Evolutionary conservation across 2,797 vertebrate species (phyloP), one percentile per base, ranked within the genome.

Genomic region (Rhabdophis nuchalis): DNA sequence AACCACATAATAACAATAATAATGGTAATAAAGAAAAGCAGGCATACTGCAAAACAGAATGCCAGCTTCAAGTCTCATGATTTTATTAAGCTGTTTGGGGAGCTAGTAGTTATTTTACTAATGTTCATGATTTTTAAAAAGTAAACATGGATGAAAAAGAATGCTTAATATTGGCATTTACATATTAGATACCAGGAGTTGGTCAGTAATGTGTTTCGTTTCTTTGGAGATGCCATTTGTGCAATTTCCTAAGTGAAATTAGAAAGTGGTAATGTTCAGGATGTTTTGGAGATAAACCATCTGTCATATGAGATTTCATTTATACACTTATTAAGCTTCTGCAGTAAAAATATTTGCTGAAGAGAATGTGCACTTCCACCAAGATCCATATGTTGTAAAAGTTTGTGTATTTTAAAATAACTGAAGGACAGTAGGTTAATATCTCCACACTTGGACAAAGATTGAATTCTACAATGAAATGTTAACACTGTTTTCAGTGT

Each of bases 271-370:
- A 61, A 58, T 85, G 89, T 85, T 85, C n/a, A 85, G 56, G 91
- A 89, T 89, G 56, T 64, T 89, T 41, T 36, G 56, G 72, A 92
- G 57, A 85, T 53, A 77, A 53, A 56, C 89, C 46, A 85, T 92
- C 91, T 92, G 72, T 64, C 57, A 89, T 85, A 92, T 27, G 68
- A 61, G 46, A 92, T 92, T 57, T 85, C 87, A 85, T 92, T 89
- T 92, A 64, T 89, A 61, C 32, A 85, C 87, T 92, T 61, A 57
- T 54, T 85, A 92, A 92, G 72, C 46, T 85, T 85, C 41, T 85
- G 46, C 72, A 89, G 20, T 92, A 56, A 92, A 92, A 92, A 89
- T 85, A 85, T 89, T 92, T 92, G 87, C 72, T 85, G 57, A 54
- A 58, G 89, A 92, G 46, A 53, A 32, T 85, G 58, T 32, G 41